Evolutionary conservation across 1,140 invertebrate species (phyloP), one percentile per base, ranked within the genome.

Genomic region (Bombus consobrinus): DNA sequence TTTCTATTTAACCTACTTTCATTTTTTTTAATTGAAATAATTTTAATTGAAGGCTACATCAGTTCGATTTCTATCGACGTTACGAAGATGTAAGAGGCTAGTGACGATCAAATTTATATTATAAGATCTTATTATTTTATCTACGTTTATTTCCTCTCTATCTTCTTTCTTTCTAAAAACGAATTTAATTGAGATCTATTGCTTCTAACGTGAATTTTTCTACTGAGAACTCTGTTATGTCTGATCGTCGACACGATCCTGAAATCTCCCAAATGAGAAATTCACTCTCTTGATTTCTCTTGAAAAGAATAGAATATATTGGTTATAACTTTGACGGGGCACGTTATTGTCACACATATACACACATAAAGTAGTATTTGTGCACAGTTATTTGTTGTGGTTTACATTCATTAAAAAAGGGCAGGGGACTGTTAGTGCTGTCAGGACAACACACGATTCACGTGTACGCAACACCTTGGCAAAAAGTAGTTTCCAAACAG

Each of bases 311-410:
- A 47, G 10, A n/a, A 79, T 28, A 28, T 64, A 79, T 43, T 53
- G 43, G 18, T 22, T 47, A 12, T 13, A 37, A 34, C 39, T 43
- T n/a, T 22, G 1, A 41, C 6, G 34, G 47, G 37, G 12, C 66
- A 74, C 68, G 78, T 74, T 78, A 83, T 71, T 62, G 62, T 66
- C 37, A 71, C 37, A 75, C 47, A 84, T 32, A 85, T 64, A 37
- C 39, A 78, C 59, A 77, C 47, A 74, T 57, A 78, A 25, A 88
- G 69, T 88, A n/a, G 41, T 34, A 78, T 71, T 86, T 78, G 82
- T 89, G 88, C 83, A 80, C 25, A 53, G 32, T 80, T 69, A 57
- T 72, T 88, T 89, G 69, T 74, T 32, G 57, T 88, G 73, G 77
- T 66, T 69, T 34, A 85, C 73, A 89, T 89, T 79, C 71, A 86